These are phyloP conservation scores for Caradrina kadenii DNA, from an alignment of 2,888 invertebrate species.

Conservation along the genomic window DNA sequence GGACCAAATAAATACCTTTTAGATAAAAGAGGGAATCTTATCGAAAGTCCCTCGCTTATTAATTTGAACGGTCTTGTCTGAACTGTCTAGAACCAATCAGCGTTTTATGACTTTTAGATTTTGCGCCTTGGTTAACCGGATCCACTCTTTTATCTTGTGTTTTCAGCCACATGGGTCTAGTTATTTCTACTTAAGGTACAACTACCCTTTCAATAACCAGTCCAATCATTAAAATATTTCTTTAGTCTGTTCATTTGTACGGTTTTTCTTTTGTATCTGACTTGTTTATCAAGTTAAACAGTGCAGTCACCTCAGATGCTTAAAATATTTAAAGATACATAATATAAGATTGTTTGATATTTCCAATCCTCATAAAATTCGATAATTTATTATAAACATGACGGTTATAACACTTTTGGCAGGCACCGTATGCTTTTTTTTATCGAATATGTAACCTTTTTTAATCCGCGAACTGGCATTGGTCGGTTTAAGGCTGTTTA, in stretches of 20 bases:
- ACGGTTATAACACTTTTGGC: background rate
- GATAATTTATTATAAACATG: slow-evolving; percentile 8
- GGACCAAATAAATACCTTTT: too few relatives aligned
- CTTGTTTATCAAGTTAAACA: background rate
- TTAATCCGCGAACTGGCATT: slow-evolving; percentile 6
- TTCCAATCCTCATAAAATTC: background rate
- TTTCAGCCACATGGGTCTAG: background rate
- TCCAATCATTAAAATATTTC: slow-evolving; percentile 18
- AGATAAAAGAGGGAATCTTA: too few relatives aligned
- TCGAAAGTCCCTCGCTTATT: too few relatives aligned
- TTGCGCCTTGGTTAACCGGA: background rate
- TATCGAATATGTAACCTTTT: slow-evolving; percentile 2
- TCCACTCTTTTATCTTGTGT: background rate
- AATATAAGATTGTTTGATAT: too few relatives aligned
- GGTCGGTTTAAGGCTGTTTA: slow-evolving; percentile 20
- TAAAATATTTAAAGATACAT: background rate
- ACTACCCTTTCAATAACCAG: slow-evolving; percentile 5
- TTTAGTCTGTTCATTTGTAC: slow-evolving; percentile 1
- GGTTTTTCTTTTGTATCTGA: background rate
- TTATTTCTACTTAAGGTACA: background rate
- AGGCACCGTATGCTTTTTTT: background rate
- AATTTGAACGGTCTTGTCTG: too few relatives aligned
- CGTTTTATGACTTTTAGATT: too few relatives aligned
- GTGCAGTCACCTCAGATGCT: background rate
- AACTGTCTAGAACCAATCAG: too few relatives aligned